A percentile compares a stretch with the other conserved stretches of the same genome.
phyloP scores from a whole-genome alignment of 2,113 vertebrate genomes.

The Pao palembangensis region DNA sequence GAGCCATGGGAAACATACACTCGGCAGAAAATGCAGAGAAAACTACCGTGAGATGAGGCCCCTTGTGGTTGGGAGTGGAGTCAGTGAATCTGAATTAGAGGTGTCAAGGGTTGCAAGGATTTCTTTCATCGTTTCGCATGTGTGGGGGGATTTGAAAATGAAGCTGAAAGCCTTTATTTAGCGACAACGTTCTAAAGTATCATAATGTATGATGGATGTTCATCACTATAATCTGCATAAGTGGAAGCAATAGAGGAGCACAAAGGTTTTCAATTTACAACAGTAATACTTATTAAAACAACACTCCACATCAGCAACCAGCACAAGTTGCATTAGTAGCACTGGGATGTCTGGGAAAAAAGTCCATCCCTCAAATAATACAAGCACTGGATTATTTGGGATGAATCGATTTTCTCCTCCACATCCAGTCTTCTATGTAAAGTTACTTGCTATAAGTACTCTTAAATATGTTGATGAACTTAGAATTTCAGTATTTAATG shows the following conservation, averaged over 20 bases:
- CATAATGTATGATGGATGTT: constrained; percentile 73
- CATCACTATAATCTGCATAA: constrained; percentile 72
- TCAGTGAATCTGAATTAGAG: constrained; percentile 71
- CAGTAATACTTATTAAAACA: constrained; percentile 73
- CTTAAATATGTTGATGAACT: too few relatives aligned
- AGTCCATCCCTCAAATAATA: constrained; percentile 36
- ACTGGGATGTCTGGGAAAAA: constrained; percentile 57
- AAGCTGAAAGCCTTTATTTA: constrained; percentile 71
- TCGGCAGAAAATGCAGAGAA: constrained; percentile 50
- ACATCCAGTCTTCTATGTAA: too few relatives aligned
- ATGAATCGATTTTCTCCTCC: neutral
- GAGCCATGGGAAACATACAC: constrained; percentile 45
- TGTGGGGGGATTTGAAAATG: constrained; percentile 67
- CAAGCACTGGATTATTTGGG: constrained; percentile 35
- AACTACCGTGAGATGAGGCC: constrained; percentile 65
- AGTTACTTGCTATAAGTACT: too few relatives aligned
- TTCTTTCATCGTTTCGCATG: constrained; percentile 67
- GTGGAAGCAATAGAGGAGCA: constrained; percentile 58
- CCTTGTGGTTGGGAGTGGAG: constrained; percentile 67
- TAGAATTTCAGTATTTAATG: too few relatives aligned
- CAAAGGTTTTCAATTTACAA: constrained; percentile 78
- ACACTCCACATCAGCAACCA: constrained; percentile 71
- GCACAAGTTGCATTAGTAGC: constrained; percentile 71
- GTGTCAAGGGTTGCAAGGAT: constrained; percentile 68
- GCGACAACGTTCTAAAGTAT: constrained; percentile 71